Percentiles rank a stretch among this genome's conserved stretches.
phyloP scores from a whole-genome alignment of 1,140 invertebrate species.

The Drosophila paulistorum region DNA sequence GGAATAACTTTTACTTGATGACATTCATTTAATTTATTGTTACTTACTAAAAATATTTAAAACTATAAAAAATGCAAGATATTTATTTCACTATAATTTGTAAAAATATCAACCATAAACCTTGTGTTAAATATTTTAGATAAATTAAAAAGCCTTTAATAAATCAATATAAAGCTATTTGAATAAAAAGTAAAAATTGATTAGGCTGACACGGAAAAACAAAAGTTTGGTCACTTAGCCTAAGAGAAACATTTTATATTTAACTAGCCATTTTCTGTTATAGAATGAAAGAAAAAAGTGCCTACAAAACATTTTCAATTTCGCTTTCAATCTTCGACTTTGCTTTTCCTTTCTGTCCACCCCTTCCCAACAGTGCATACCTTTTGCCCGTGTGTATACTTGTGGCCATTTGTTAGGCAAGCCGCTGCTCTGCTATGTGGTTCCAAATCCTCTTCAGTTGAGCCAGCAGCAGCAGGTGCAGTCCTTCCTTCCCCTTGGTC shows the following conservation, averaged over 20 bases:
- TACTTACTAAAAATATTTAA: too few relatives aligned
- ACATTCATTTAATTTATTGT: too few relatives aligned
- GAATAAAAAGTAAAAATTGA: too few relatives aligned
- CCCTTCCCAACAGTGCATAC: constrained; percentile 43
- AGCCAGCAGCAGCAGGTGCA: constrained; percentile 21
- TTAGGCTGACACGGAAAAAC: not conserved
- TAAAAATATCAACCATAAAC: too few relatives aligned
- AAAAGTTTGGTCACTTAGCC: not conserved
- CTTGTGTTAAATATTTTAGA: too few relatives aligned
- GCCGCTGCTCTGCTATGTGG: constrained; percentile 76
- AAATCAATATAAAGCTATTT: too few relatives aligned
- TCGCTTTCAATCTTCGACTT: constrained; percentile 7
- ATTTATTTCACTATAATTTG: too few relatives aligned
- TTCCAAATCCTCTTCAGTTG: constrained; percentile 70
- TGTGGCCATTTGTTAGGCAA: constrained; percentile 76
- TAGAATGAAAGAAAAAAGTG: not conserved
- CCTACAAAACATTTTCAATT: constrained; percentile 15
- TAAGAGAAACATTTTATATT: not conserved
- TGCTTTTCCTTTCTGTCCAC: not conserved
- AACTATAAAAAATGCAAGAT: too few relatives aligned
- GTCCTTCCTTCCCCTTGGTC: constrained; percentile 2
- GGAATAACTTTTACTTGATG: too few relatives aligned
- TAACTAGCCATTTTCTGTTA: not conserved
- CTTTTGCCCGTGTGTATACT: constrained; percentile 82
- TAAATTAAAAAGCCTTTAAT: too few relatives aligned